Percentiles rank a stretch among this genome's conserved stretches.
Conservation (phyloP, 1,140 invertebrate species). For the Cherax quadricarinatus region DNA sequence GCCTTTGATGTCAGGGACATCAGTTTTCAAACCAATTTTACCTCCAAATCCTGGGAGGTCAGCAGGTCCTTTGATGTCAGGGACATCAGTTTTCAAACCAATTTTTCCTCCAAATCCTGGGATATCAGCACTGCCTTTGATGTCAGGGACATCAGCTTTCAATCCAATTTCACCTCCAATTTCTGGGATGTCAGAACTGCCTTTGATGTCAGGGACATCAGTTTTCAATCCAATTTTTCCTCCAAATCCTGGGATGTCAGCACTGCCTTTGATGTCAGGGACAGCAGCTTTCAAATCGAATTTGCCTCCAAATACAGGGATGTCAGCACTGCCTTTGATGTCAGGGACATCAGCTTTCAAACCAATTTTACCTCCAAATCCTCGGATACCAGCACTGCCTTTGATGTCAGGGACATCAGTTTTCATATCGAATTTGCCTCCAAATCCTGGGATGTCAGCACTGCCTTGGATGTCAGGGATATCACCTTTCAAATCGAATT, state of each 20-base stretch:
- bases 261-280: not conserved
- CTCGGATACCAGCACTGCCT: not conserved
- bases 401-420: not conserved
- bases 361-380: not conserved
- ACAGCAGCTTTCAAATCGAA: not conserved
- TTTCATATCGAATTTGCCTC: not conserved
- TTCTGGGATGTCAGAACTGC: not conserved
- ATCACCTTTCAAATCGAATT: slow-evolving; percentile 1
- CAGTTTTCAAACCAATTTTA: slow-evolving; percentile 7
- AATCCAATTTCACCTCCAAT: not conserved
- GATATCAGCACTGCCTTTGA: not conserved
- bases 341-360: slow-evolving; percentile 1
- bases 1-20: not conserved
- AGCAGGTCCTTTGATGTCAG: not conserved
- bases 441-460: not conserved
- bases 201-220: slow-evolving; percentile 13
- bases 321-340: not conserved
- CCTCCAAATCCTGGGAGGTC: slow-evolving; percentile 16
- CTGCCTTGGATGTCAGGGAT: not conserved
- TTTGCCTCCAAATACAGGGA: slow-evolving; percentile 8
- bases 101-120: slow-evolving; percentile 39
- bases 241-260: not conserved
- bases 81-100: slow-evolving; percentile 4
- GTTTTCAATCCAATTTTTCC: not conserved
- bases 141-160: slow-evolving; percentile 7